A percentile compares a stretch with the other conserved stretches of the same genome.
Conservation (phyloP, 2,113 vertebrate species). For the Myrmecobius fasciatus region DNA sequence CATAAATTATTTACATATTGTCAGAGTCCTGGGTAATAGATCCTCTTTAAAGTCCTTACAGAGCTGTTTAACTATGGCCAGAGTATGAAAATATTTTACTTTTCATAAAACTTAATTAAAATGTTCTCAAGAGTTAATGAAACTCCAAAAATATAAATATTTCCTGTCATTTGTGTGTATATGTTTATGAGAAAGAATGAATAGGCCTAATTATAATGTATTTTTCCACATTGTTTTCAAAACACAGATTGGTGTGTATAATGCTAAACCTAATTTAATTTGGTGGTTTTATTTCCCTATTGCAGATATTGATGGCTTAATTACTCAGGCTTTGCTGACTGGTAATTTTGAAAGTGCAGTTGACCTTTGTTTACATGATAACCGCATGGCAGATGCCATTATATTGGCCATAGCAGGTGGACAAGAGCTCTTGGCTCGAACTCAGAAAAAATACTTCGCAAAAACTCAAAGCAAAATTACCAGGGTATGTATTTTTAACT, state of each 20-base stretch:
- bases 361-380: conserved; percentile 95
- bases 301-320: conserved; percentile 95
- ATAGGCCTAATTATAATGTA: not conserved
- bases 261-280: conserved; percentile 12
- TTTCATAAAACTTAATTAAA: not conserved
- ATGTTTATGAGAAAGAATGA: not conserved
- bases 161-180: not conserved
- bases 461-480: conserved; percentile 94
- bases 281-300: conserved; percentile 56
- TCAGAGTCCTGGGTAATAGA: not conserved
- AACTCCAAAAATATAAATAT: conserved; percentile 31
- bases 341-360: conserved; percentile 95
- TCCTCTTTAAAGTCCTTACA: conserved; percentile 2
- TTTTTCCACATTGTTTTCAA: not conserved
- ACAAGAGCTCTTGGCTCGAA: conserved; percentile 91
- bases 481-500: conserved; percentile 86
- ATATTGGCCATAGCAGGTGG: conserved; percentile 96
- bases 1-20: not conserved
- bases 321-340: conserved; percentile 94
- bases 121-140: not conserved
- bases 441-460: conserved; percentile 94
- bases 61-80: not conserved
- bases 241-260: not conserved
- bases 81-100: not conserved
- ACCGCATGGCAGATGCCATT: conserved; percentile 97